These are phyloP conservation scores for Agrilus planipennis DNA, from an alignment of 1,140 invertebrate species.

Conservation along the genomic window DNA sequence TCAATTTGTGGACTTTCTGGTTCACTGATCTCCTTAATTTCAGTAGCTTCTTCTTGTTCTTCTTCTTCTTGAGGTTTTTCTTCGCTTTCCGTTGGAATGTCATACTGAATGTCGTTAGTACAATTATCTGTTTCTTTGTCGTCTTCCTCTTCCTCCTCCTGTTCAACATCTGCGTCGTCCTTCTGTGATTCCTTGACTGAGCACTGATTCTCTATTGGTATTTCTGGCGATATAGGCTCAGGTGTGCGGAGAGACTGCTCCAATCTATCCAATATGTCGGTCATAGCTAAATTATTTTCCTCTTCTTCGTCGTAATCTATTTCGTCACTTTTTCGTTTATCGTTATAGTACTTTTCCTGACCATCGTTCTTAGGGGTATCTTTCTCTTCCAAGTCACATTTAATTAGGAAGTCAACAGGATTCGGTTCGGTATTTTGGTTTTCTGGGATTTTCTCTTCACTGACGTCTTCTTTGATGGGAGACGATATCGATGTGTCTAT, in stretches of 20 bases:
- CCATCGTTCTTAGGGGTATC: slow-evolving; percentile 6
- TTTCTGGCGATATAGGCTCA: slow-evolving; percentile 30
- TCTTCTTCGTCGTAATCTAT: slow-evolving; percentile 45
- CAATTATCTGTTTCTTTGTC: too few relatives aligned
- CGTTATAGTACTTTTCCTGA: slow-evolving; percentile 4
- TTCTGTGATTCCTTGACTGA: too few relatives aligned
- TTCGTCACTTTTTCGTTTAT: slow-evolving; percentile 20
- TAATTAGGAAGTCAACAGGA: background rate
- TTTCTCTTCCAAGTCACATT: slow-evolving; percentile 11
- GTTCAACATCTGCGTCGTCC: too few relatives aligned
- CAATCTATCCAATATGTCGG: slow-evolving; percentile 43
- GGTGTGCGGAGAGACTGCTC: slow-evolving; percentile 43
- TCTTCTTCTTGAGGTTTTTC: too few relatives aligned
- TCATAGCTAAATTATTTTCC: slow-evolving; percentile 44
- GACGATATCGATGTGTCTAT: background rate
- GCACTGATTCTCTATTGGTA: too few relatives aligned
- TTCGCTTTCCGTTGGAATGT: too few relatives aligned
- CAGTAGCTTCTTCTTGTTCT: too few relatives aligned
- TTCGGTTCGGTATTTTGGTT: slow-evolving; percentile 1
- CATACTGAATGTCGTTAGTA: too few relatives aligned
- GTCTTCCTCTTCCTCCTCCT: too few relatives aligned
- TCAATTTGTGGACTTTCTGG: too few relatives aligned
- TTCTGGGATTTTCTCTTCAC: slow-evolving; percentile 2
- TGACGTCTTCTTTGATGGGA: background rate
- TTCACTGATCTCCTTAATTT: too few relatives aligned